Evolutionary conservation across 2,113 vertebrate genomes (phyloP), one percentile per base, ranked within the genome.

Genomic region (Megaceryle maxima): DNA sequence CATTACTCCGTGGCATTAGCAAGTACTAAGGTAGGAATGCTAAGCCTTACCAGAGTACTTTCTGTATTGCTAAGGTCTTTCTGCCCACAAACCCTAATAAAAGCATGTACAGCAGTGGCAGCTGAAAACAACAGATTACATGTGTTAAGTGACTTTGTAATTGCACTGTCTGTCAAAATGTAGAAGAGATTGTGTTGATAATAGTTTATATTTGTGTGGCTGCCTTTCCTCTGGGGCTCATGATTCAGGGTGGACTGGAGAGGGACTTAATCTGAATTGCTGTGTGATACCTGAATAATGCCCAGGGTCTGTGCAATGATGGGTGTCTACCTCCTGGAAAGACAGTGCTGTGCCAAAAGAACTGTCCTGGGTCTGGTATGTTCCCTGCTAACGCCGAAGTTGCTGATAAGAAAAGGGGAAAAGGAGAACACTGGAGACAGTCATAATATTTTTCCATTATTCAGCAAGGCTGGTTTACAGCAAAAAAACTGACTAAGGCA

Each of bases 1-100:
- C 1, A 0, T 68, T 76, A 25, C 63, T 44, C 16, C 25, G 46
- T 0, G 4, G 19, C 11, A 28, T 44, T 21, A 46, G 11, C 28
- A 69, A 74, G 29, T 18, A 43, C 6, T 41, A 29, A 70, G 26
- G 50, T 6, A 66, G 50, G 92, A 90, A 62, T 69, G 24, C 33
- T 69, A 55, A 75, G 8, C 26, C 19, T 50, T 28, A 5, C 35
- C 7, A n/a, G 41, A 13, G 1, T 20, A 25, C 10, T 33, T 83
- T 82, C 39, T 78, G 43, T 18, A 41, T 75, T 39, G 13, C 29
- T 83, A 8, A 76, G 9, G 16, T 70, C 41, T 25, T 91, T 69
- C 80, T 88, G n/a, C 37, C 50, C 68, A n/a, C 60, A 70, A 66
- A 11, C 5, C 1, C 7, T 11, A 35, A 57, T 43, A 55, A 74